phyloP scores from a whole-genome alignment of 2,113 vertebrate species.

The Pygathrix nemaeus region DNA sequence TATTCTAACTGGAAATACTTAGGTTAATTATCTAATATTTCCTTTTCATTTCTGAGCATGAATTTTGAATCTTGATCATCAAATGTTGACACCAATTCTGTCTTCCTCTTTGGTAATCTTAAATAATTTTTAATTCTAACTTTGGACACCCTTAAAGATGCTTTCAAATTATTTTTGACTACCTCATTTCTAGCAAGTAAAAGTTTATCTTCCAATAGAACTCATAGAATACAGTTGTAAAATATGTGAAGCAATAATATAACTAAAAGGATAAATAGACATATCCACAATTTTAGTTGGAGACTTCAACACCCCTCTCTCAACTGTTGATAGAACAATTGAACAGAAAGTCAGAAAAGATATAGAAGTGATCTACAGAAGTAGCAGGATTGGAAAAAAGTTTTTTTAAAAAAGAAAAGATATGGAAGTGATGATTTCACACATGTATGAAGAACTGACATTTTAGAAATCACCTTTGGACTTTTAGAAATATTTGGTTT shows the following conservation, averaged over 20 bases:
- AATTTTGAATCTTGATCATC: conserved; percentile 48
- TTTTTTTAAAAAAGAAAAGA: too few relatives aligned
- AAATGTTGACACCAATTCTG: background rate
- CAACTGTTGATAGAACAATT: background rate
- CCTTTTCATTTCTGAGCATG: background rate
- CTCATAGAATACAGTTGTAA: background rate
- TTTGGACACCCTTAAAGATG: background rate
- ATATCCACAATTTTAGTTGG: background rate
- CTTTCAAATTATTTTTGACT: conserved; percentile 44
- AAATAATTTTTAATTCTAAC: conserved; percentile 43
- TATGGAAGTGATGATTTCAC: background rate
- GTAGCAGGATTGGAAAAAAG: too few relatives aligned
- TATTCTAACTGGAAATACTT: conserved; percentile 10
- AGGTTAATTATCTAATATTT: conserved; percentile 12
- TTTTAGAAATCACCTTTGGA: conserved; percentile 20
- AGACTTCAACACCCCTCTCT: background rate
- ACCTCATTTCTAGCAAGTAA: background rate
- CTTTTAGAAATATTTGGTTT: conserved; percentile 36
- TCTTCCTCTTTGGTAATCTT: conserved; percentile 15
- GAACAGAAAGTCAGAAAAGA: background rate
- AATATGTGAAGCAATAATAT: background rate
- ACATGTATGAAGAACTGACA: background rate
- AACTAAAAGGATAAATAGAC: conserved; percentile 9
- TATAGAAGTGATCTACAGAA: background rate
- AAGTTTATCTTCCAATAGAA: conserved; percentile 37